phyloP scores from a whole-genome alignment of 2,113 vertebrate species.

The Pomatorhinus ruficollis region DNA sequence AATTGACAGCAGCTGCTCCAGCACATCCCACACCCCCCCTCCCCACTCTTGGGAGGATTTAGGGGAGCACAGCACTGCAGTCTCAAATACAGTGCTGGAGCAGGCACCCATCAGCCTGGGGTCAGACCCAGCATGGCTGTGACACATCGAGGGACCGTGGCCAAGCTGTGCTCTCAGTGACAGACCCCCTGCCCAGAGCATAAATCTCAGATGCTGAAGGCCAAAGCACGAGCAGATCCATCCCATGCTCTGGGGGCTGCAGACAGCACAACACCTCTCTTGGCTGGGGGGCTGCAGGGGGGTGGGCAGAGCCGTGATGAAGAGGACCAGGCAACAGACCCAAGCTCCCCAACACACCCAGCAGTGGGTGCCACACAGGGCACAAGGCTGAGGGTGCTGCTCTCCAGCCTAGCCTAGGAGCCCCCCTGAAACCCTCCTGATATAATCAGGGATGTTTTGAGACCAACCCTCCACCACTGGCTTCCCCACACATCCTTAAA shows the following conservation, averaged over 20 bases:
- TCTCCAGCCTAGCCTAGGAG: neutral
- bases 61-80: neutral
- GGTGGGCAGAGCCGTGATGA: neutral
- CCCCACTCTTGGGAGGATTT: neutral
- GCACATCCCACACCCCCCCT: neutral
- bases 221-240: neutral
- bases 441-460: neutral
- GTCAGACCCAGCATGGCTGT: neutral
- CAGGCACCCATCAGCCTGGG: neutral
- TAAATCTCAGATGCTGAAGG: neutral
- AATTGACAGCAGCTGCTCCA: slow-evolving; percentile 15
- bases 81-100: neutral
- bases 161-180: neutral
- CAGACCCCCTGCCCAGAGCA: neutral
- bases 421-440: neutral
- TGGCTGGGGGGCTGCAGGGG: neutral
- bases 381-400: neutral
- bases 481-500: neutral
- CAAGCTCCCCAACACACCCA: neutral
- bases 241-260: neutral
- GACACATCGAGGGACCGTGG: accelerated
- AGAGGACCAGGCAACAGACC: neutral
- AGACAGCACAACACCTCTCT: neutral
- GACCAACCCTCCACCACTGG: neutral
- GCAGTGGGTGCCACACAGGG: neutral